Evolutionary conservation across 1,140 invertebrate genomes (phyloP).

Genomic region (Papilio aristodemus): DNA sequence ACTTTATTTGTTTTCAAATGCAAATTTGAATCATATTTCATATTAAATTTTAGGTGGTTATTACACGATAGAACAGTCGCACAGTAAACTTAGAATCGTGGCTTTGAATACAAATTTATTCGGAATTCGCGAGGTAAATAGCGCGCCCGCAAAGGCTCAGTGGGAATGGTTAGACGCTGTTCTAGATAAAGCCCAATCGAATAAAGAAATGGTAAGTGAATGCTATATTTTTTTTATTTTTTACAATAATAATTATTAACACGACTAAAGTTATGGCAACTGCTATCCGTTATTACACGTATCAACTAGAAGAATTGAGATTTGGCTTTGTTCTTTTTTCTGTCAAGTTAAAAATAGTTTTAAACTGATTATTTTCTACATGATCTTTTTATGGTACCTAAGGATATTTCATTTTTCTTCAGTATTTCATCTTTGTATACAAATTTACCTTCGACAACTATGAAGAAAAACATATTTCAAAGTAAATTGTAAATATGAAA

Average conservation of each 20-base stretch:
- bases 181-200: conserved; percentile 85
- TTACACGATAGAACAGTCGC: conserved; percentile 91
- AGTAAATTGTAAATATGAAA: conserved; percentile 20
- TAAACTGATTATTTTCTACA: too few species aligned
- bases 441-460: neutral
- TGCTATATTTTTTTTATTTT: neutral
- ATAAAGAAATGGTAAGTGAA: conserved; percentile 88
- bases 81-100: conserved; percentile 89
- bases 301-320: too few species aligned
- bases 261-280: too few species aligned
- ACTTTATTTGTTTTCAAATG: neutral
- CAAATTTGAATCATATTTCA: conserved; percentile 45
- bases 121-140: conserved; percentile 57
- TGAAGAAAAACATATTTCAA: conserved; percentile 3
- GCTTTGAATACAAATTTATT: conserved; percentile 92
- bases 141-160: conserved; percentile 81
- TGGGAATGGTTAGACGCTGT: conserved; percentile 90
- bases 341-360: too few species aligned
- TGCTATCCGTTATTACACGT: too few species aligned
- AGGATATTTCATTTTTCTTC: neutral
- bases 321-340: too few species aligned
- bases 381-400: too few species aligned
- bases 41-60: conserved; percentile 86
- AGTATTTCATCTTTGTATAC: neutral
- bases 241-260: too few species aligned